Percentiles rank a stretch among this genome's conserved stretches.
Conservation (phyloP, 2,113 vertebrate species). For the Centropristis striata region DNA sequence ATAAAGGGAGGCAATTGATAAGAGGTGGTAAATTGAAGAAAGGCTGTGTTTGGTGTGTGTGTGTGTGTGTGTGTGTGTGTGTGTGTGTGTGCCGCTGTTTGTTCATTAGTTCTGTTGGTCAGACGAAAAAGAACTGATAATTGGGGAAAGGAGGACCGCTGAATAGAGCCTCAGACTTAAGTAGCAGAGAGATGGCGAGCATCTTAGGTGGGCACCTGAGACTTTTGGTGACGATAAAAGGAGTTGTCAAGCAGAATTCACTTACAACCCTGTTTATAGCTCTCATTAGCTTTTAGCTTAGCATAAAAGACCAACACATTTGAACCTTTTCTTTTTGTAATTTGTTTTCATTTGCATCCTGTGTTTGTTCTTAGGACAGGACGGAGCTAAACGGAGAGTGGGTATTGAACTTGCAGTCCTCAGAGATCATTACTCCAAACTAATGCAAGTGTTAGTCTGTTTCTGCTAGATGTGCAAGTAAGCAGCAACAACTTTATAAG, state of each 20-base stretch:
- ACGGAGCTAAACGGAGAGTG: no score
- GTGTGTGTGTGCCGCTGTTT: constrained; percentile 30
- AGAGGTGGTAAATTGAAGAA: constrained; percentile 60
- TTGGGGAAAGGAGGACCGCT: constrained; percentile 30
- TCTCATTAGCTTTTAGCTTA: not conserved
- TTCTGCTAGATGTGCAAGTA: not conserved
- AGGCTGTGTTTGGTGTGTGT: constrained; percentile 20
- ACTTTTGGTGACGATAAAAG: constrained; percentile 3
- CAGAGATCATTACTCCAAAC: not conserved
- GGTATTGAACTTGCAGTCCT: no score
- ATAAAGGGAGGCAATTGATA: constrained; percentile 68
- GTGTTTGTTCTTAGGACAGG: no score
- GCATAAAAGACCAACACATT: not conserved
- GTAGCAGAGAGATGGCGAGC: constrained; percentile 1
- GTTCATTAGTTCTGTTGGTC: constrained; percentile 56
- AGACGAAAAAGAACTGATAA: constrained; percentile 63
- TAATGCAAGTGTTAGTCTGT: not conserved
- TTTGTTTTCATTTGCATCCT: not conserved
- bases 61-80: constrained; percentile 12
- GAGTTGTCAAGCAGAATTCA: not conserved
- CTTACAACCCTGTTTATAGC: not conserved
- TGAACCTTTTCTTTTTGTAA: not conserved
- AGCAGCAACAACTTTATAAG: not conserved
- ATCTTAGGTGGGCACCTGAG: not conserved
- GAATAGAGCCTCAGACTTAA: constrained; percentile 9